These are phyloP conservation scores for Dendroctonus valens DNA, from an alignment of 1,140 invertebrate genomes.

Conservation along the genomic window DNA sequence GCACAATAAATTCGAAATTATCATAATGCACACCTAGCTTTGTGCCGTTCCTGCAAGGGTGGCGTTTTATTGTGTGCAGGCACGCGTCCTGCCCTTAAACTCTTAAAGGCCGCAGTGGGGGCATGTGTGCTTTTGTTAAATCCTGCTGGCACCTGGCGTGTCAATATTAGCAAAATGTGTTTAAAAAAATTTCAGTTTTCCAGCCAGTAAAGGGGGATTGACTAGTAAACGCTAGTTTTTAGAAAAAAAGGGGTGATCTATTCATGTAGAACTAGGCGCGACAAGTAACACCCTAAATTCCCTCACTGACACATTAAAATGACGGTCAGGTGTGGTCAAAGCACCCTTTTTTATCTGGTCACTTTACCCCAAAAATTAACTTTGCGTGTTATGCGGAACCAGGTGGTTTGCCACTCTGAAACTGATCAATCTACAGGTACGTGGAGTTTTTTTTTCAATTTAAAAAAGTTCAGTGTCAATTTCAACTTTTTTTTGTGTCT, in stretches of 20 bases:
- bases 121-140: slow-evolving; percentile 7
- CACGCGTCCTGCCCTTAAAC: slow-evolving; percentile 11
- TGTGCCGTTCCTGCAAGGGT: slow-evolving; percentile 14
- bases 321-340: slow-evolving; percentile 6
- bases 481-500: too few species aligned
- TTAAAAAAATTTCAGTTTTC: too few species aligned
- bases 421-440: neutral
- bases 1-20: slow-evolving; percentile 3
- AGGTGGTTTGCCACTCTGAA: slow-evolving; percentile 4
- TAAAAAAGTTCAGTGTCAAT: too few species aligned
- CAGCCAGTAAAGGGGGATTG: too few species aligned
- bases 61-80: slow-evolving; percentile 7
- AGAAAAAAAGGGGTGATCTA: too few species aligned
- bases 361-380: slow-evolving; percentile 14
- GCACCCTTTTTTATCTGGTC: neutral
- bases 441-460: neutral
- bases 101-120: neutral
- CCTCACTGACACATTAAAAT: neutral
- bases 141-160: neutral
- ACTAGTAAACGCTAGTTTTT: too few species aligned
- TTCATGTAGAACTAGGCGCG: too few species aligned
- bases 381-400: slow-evolving; percentile 5
- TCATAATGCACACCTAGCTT: slow-evolving; percentile 11
- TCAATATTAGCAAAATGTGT: neutral
- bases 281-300: too few species aligned